Evolutionary conservation across 2,888 invertebrate genomes (phyloP), one percentile per base, ranked within the genome.

Genomic region (Apantesis nais): DNA sequence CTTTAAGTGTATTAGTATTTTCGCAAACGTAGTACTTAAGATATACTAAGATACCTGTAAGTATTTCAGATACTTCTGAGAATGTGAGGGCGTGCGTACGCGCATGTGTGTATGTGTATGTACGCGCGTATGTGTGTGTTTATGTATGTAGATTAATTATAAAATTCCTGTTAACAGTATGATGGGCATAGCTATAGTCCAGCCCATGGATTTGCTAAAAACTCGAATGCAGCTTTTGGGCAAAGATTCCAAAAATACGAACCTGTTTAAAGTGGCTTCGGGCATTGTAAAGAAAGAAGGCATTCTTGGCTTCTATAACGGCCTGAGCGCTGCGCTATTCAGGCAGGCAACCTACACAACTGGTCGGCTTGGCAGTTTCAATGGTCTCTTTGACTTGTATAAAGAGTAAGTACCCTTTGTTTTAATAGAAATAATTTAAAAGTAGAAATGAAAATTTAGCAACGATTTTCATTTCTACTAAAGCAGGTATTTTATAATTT

Each of bases 301-400:
- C 0, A 69, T 98, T 0, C 80, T 96, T 5, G 98, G 97, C 0
- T 94, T 99, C 78, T 99, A 99, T 90, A 96, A 96, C 44, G 99
- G 99, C 0, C 93, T 99, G 5, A 98, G 98, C 0, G 99, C 99
- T 4, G 99, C 98, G 0, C 94, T 99, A 63, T 94, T 99, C 78
- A 95, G 99, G 70, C 99, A 99, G 89, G 99, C 99, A 0, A 99
- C 99, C 0, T 99, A 99, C 89, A 99, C 99, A 0, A 99, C 99
- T 0, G 98, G 98, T 0, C 96, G 99, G 75, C 96, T 99, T 71
- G 99, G 99, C 65, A 97, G 98, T 78, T 99, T 99, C 90, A 98
- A 98, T 29, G 97, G 97, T 90, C 90, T 99, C 3, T 97, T 98
- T 85, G 99, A 80, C 61, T 31, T 14, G 19, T 55, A 80, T 29